These are phyloP conservation scores for Chironomus striatipennis DNA, from an alignment of 1,140 invertebrate species.

Conservation along the genomic window DNA sequence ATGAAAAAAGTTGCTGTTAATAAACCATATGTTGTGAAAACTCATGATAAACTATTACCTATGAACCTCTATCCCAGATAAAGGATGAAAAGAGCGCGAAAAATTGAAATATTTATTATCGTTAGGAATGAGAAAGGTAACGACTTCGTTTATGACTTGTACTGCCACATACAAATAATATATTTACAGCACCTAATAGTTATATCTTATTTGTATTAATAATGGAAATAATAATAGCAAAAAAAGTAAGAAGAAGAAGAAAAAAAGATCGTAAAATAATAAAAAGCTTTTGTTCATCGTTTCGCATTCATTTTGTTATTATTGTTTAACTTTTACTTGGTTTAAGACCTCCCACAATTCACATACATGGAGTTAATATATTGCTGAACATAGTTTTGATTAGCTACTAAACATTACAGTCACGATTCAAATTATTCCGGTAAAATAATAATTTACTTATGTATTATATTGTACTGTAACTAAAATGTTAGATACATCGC, in stretches of 20 bases:
- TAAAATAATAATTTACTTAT: slow-evolving; percentile 18
- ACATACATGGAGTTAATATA: not conserved
- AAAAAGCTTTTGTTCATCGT: not conserved
- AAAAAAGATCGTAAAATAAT: slow-evolving; percentile 22
- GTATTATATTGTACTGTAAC: not conserved
- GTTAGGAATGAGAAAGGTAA: not conserved
- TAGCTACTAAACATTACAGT: slow-evolving; percentile 18
- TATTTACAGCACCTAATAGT: too few species aligned
- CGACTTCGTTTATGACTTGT: not conserved
- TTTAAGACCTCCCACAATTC: not conserved
- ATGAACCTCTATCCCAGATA: too few species aligned
- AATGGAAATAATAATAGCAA: not conserved
- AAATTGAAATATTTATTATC: slow-evolving; percentile 4
- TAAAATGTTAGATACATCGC: too few species aligned
- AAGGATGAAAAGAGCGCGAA: too few species aligned
- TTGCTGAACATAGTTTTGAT: not conserved
- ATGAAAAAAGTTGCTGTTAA: too few species aligned
- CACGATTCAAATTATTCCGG: slow-evolving; percentile 19
- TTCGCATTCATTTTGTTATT: not conserved
- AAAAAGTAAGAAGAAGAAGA: too few species aligned
- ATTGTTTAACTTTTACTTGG: not conserved
- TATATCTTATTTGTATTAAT: not conserved
- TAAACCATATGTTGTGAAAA: too few species aligned
- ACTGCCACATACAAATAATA: not conserved
- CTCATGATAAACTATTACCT: too few species aligned